Percentiles rank a stretch among this genome's conserved stretches.
These are phyloP conservation scores for Centropus unirufus DNA, from an alignment of 2,113 vertebrate genomes.

Conservation along the genomic window DNA sequence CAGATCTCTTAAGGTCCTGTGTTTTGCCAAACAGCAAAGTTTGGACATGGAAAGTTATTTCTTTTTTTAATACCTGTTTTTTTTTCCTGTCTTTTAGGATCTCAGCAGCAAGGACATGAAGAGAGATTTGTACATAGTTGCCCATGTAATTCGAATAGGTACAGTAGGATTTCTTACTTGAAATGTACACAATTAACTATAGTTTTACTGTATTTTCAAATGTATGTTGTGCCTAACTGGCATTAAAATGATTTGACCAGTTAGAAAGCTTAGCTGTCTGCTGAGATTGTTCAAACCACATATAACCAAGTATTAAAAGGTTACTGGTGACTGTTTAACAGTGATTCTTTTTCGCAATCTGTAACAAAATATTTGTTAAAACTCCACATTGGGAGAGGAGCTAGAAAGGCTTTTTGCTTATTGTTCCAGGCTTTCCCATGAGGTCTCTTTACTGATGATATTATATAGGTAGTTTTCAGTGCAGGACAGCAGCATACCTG, in stretches of 20 bases:
- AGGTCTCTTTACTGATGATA: background rate
- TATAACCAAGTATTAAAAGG: background rate
- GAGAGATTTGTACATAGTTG: slow-evolving; percentile 94
- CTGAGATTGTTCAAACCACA: background rate
- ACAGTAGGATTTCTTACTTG: slow-evolving; percentile 54
- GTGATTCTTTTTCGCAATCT: background rate
- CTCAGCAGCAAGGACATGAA: slow-evolving; percentile 97
- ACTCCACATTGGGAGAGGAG: background rate
- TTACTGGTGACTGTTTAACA: background rate
- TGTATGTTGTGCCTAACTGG: background rate
- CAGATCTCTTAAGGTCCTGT: background rate
- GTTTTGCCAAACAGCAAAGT: background rate
- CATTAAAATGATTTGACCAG: background rate
- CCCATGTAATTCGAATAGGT: slow-evolving; percentile 96
- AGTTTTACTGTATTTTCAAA: background rate
- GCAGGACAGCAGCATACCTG: background rate
- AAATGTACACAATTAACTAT: background rate
- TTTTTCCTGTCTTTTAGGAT: slow-evolving; percentile 80
- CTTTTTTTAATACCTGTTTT: background rate
- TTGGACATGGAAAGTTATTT: background rate
- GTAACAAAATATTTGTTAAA: background rate
- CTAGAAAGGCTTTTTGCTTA: background rate
- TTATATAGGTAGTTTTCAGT: background rate
- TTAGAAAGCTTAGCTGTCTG: background rate
- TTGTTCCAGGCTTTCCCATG: background rate